Evolutionary conservation across 2,888 invertebrate genomes (phyloP), one percentile per base, ranked within the genome.

Genomic region (Lochmaea capreae): DNA sequence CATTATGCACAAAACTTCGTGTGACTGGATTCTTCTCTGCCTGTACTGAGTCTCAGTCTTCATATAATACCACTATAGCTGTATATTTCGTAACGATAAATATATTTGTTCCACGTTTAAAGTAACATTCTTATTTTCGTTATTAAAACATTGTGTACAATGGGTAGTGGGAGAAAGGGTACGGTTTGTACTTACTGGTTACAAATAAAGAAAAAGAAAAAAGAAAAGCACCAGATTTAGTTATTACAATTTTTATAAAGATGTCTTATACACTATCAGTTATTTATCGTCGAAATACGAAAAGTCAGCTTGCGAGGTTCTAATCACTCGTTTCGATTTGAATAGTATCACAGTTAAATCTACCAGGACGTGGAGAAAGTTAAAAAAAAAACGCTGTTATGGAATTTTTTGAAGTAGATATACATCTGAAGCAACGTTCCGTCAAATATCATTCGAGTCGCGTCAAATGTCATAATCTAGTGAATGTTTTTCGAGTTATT

Each of bases 181-280:
- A 43, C 18, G 62, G 49, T 66, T 66, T 66, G 57, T 66, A 66
- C 66, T 66, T 54, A 54, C 12, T 54, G 52, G 16, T 39, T 8
- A 22, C 12, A 66, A 66, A 54, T 39, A 54, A 54, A 54, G 11
- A 54, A 22, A 52, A 66, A 33, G 33, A 63, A 54, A 22, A 52
- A 66, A 33, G 33, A 63, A 69, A 69, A 62, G 69, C 69, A 69
- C 69, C 69, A 69, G 69, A 69, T 69, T 69, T 69, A 69, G 62
- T 69, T 69, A 49, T 69, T 69, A 49, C 69, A 69, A 61, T 49
- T 68, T 68, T 46, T 9, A 14, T 10, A 68, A 68, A 46, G 42
- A 49, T 33, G 16, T 69, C 63, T 70, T 70, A 70, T 69, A 43
- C 52, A 14, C 70, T 70, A 52, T 39, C 5, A 63, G 62, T 12